Evolutionary conservation across 2,888 invertebrate species (phyloP), one percentile per base, ranked within the genome.

Genomic region (Theodoxus fluviatilis): DNA sequence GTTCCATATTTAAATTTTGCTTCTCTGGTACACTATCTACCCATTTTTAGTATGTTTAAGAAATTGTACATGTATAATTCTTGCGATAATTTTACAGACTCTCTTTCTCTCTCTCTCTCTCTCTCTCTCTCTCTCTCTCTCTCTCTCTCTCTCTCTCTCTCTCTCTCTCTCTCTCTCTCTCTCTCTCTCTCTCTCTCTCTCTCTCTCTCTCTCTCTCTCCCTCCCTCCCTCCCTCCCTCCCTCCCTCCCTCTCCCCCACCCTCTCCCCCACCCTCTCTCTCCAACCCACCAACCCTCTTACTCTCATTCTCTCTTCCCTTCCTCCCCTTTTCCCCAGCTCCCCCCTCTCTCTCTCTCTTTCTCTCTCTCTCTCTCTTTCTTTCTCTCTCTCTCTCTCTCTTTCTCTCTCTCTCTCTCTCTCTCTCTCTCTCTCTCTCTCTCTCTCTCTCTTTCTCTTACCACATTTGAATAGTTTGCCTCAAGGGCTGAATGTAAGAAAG

Each of bases 291-390:
- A 9, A 15, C 7, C n/a, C n/a, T 22, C 55, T 22, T 25, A 55
- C 12, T 33, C 35, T 33, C 33, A 2, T 18, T 7, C 33, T 15
- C 15, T 15, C 15, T 15, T 43, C 43, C 15, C 43, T 43, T 15
- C 15, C 55, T 57, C 57, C 33, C 57, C 33, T 33, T 31, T 33
- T 57, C 57, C 18, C 57, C 33, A 28, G 12, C 31, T 57, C 57
- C 3, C 57, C 33, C 57, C 18, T 33, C 33, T 12, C 52, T 52
- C 52, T 52, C 52, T 52, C 52, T 52, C 52, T 52, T 28, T 52
- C 52, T 52, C 52, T 52, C 52, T 52, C 52, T 52, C 52, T 52
- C 52, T 2, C 15, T 6, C 57, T 18, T n/a, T 57, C 57, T 28
- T 33, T 57, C 28, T 1, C 28, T 4, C 28, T 57, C 28, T 57